Percentiles rank a stretch among this genome's conserved stretches.
Evolutionary conservation across 2,888 invertebrate genomes (phyloP).

Genomic region (Automeris io): DNA sequence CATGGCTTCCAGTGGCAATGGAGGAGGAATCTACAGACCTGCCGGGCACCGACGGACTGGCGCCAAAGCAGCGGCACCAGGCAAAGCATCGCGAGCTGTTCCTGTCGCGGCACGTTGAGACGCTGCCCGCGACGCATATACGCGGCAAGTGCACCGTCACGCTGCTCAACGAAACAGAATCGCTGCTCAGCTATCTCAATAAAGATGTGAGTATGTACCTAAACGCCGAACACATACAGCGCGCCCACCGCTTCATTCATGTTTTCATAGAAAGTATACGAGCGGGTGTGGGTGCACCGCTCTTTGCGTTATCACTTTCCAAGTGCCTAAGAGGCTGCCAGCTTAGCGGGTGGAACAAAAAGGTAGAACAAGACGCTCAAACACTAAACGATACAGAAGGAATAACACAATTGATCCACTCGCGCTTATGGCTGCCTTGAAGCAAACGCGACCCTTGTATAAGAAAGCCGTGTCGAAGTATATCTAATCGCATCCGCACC

Average conservation of each 20-base stretch:
- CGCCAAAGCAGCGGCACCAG: conserved; percentile 93
- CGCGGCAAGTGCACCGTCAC: conserved; percentile 99
- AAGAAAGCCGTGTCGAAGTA: no score
- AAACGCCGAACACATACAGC: conserved; percentile 8
- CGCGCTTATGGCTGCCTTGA: no score
- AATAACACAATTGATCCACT: no score
- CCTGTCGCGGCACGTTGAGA: conserved; percentile 97
- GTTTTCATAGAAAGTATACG: background rate
- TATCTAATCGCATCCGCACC: no score
- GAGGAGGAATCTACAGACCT: conserved; percentile 80
- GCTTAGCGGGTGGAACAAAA: no score
- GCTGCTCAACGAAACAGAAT: conserved; percentile 98
- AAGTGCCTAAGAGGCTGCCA: no score
- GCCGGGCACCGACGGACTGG: conserved; percentile 80
- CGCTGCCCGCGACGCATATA: conserved; percentile 98
- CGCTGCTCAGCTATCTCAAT: conserved; percentile 95
- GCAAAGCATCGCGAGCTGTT: conserved; percentile 98
- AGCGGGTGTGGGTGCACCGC: no score
- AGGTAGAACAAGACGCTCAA: no score
- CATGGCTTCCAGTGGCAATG: conserved; percentile 77
- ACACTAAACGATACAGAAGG: no score
- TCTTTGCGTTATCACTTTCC: no score
- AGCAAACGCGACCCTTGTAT: no score
- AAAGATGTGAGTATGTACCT: conserved; percentile 89
- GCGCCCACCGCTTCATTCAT: background rate